Percentiles rank a stretch among this genome's conserved stretches.
phyloP scores from a whole-genome alignment of 2,888 invertebrate species.

The Sesia apiformis region DNA sequence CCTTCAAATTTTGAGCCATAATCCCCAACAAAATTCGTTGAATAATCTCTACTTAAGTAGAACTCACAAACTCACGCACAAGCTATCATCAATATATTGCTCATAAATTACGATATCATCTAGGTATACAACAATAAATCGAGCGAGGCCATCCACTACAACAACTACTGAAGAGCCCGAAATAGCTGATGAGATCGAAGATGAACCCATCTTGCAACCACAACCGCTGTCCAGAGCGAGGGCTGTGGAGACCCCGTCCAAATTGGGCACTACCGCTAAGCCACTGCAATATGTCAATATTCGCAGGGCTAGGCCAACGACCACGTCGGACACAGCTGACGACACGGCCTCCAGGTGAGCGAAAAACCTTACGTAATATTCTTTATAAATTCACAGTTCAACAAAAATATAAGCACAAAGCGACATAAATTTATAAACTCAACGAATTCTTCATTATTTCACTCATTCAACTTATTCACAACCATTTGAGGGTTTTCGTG shows the following conservation, averaged over 20 bases:
- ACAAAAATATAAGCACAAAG: too few relatives aligned
- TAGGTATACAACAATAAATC: slow-evolving; percentile 76
- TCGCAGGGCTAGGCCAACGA: slow-evolving; percentile 76
- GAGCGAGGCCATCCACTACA: slow-evolving; percentile 72
- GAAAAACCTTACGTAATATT: too few relatives aligned
- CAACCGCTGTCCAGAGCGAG: slow-evolving; percentile 21
- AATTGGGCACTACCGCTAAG: slow-evolving; percentile 44
- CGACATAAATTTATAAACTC: too few relatives aligned
- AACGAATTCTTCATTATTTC: too few relatives aligned
- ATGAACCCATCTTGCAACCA: slow-evolving; percentile 31
- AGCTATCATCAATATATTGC: too few relatives aligned
- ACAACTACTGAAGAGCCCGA: slow-evolving; percentile 32
- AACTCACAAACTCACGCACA: too few relatives aligned
- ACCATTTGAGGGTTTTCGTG: too few relatives aligned
- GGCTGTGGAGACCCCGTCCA: slow-evolving; percentile 25
- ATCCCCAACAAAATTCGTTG: too few relatives aligned
- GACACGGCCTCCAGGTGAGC: slow-evolving; percentile 49
- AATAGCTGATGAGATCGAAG: slow-evolving; percentile 26
- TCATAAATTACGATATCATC: slow-evolving; percentile 2
- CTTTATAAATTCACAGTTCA: too few relatives aligned
- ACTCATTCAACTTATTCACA: too few relatives aligned
- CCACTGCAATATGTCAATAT: slow-evolving; percentile 82
- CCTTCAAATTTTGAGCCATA: too few relatives aligned
- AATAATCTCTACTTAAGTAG: not conserved
- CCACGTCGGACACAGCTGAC: slow-evolving; percentile 44